phyloP scores from a whole-genome alignment of 2,888 invertebrate genomes.

The Aethes cnicana region DNA sequence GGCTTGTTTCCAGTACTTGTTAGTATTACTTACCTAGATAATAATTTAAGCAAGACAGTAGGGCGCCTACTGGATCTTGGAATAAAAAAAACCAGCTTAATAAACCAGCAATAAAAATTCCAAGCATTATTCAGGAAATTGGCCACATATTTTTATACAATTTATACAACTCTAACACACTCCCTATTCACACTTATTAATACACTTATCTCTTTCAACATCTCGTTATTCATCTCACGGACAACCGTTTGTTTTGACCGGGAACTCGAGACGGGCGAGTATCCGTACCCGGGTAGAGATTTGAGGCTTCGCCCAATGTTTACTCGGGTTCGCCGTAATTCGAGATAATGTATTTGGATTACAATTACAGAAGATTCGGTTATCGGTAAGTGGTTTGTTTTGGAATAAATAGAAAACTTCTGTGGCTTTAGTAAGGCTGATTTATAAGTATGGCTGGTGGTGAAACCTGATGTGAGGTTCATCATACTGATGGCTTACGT shows the following conservation, averaged over 20 bases:
- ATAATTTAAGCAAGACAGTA: too few relatives aligned
- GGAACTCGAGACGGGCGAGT: conserved; percentile 43
- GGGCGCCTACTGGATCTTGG: too few relatives aligned
- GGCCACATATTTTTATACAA: too few relatives aligned
- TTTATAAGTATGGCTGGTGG: not conserved
- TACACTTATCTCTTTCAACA: conserved; percentile 44
- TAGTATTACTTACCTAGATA: too few relatives aligned
- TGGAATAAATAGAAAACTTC: not conserved
- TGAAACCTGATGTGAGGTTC: too few relatives aligned
- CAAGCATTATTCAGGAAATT: too few relatives aligned
- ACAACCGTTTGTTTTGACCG: conserved; percentile 50
- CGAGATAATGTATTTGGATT: conserved; percentile 64
- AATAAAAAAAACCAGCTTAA: too few relatives aligned
- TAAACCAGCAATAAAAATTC: too few relatives aligned
- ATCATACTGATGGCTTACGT: too few relatives aligned
- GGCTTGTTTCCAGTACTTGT: too few relatives aligned
- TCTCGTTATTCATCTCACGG: conserved; percentile 50
- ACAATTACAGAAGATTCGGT: conserved; percentile 44
- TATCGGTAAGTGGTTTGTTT: conserved; percentile 4
- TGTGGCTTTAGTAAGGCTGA: not conserved
- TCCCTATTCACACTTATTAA: conserved; percentile 40
- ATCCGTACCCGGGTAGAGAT: conserved; percentile 51
- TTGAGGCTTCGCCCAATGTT: conserved; percentile 62
- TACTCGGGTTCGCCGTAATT: conserved; percentile 53
- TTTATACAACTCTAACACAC: too few relatives aligned